Base-by-base conservation (phyloP, 2,113 vertebrate genomes). In the Suricata suricatta region DNA sequence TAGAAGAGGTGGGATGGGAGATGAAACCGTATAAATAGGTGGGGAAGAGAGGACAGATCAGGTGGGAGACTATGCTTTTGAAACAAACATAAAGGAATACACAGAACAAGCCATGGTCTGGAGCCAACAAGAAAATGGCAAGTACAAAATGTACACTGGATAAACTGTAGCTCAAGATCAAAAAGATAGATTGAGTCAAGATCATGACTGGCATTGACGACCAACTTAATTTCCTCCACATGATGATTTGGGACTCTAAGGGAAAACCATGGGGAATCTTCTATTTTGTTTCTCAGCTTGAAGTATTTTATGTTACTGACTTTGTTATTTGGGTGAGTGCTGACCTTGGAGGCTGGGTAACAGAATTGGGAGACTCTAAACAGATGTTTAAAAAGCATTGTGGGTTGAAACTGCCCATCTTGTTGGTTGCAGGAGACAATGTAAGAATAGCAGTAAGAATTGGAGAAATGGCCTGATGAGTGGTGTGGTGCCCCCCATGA, bases 401-500 rank as follows among this genome's bases (percentile, higher is more conserved):
- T 64, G n/a, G 60, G 11, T 69, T 52, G 50, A 89, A 7, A 89
- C 41, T 33, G 21, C 35, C 21, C 21, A 3, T 35, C 23, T 33
- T 68, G 27, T 11, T 85, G 21, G 16, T 23, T 92, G 35, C 8
- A 71, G 17, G 52, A 76, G 13, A 54, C 60, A 82, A 85, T 5
- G 23, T 27, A n/a, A 72, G 71, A 76, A 41, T 17, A 50, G 13
- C 6, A 15, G 25, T 76, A 44, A 77, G 64, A n/a, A 33, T 27
- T 21, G n/a, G 47, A 47, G 50, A 83, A 76, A 69, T 54, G 14
- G 29, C 17, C 13, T 47, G 10, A 12, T 50, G 44, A 72, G 44
- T 81, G 10, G 16, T 15, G 1, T 79, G n/a, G 11, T 41, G 9
- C 2, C 54, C 0, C 0, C 0, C 21, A 21, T 5, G 17, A 29